Conservation (phyloP, 2,888 invertebrate species). For the Sisyra nigra region DNA sequence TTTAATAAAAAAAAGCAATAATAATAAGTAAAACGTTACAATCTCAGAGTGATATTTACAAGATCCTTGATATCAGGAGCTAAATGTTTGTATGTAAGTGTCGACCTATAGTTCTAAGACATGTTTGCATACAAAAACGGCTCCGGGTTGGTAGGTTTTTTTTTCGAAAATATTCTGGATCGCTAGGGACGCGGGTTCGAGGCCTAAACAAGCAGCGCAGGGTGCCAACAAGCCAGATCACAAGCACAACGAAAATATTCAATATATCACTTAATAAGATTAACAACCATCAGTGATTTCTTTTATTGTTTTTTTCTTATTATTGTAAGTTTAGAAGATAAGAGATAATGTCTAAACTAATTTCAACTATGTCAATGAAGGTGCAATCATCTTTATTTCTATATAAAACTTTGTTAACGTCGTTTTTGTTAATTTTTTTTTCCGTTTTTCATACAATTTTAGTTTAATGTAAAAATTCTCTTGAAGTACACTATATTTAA, state of each 20-base stretch:
- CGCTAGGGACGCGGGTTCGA: constrained; percentile 8
- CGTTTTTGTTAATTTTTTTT: background rate
- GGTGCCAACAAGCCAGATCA: constrained; percentile 7
- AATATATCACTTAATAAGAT: constrained; percentile 3
- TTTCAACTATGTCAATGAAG: constrained; percentile 2
- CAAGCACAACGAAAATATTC: constrained; percentile 6
- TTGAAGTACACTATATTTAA: constrained; percentile 1
- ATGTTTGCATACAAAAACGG: background rate
- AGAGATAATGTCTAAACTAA: constrained; percentile 5
- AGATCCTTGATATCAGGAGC: background rate
- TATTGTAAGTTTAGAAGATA: constrained; percentile 9
- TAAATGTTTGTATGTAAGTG: background rate
- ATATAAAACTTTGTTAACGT: constrained; percentile 2
- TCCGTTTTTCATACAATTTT: background rate
- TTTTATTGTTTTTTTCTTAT: constrained; percentile 1
- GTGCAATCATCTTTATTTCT: constrained; percentile 5
- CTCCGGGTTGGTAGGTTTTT: background rate
- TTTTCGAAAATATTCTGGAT: constrained; percentile 1
- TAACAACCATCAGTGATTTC: constrained; percentile 6
- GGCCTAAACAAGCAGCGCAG: constrained; percentile 8
- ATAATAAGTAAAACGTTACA: constrained; percentile 2
- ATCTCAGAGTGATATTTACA: constrained; percentile 8
- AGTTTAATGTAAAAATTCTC: background rate
- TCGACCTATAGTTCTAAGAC: background rate
- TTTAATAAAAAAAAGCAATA: constrained; percentile 1